Percentiles rank a stretch among this genome's conserved stretches.
Evolutionary conservation across 2,113 vertebrate species (phyloP).

Genomic region (Xerus inauris): DNA sequence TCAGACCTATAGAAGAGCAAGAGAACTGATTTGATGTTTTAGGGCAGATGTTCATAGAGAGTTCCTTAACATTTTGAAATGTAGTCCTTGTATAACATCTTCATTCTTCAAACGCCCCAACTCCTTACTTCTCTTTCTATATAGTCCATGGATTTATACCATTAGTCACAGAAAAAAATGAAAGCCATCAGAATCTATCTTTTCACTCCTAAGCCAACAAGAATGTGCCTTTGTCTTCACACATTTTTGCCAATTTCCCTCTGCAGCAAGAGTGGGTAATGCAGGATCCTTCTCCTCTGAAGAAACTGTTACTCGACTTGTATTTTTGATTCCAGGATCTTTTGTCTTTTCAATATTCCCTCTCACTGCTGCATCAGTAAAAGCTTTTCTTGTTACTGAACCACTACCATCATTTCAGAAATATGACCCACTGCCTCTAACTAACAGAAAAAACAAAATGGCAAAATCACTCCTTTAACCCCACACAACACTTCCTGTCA

Average conservation of each 20-base stretch:
- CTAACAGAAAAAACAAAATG: not conserved
- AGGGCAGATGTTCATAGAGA: not conserved
- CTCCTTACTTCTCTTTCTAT: not conserved
- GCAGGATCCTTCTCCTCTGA: not conserved
- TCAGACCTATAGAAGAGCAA: not conserved
- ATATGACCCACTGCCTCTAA: not conserved
- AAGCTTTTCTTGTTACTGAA: not conserved
- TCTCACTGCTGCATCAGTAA: not conserved
- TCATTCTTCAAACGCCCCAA: not conserved
- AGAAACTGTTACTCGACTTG: not conserved
- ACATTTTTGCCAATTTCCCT: not conserved
- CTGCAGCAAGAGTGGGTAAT: not conserved
- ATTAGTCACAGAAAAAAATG: not conserved
- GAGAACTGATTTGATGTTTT: not conserved
- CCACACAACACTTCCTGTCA: not conserved
- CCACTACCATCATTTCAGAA: not conserved
- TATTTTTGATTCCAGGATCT: not conserved
- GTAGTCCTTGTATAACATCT: not conserved
- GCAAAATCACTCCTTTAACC: slow-evolving; percentile 2
- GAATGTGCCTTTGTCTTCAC: not conserved
- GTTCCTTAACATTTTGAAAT: slow-evolving; percentile 14
- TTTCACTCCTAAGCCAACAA: not conserved
- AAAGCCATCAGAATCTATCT: not conserved
- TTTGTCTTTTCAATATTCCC: not conserved
- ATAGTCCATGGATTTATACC: not conserved